Percentiles rank a stretch among this genome's conserved stretches.
These are phyloP conservation scores for Hippoglossus stenolepis DNA, from an alignment of 2,113 vertebrate species.

Conservation along the genomic window DNA sequence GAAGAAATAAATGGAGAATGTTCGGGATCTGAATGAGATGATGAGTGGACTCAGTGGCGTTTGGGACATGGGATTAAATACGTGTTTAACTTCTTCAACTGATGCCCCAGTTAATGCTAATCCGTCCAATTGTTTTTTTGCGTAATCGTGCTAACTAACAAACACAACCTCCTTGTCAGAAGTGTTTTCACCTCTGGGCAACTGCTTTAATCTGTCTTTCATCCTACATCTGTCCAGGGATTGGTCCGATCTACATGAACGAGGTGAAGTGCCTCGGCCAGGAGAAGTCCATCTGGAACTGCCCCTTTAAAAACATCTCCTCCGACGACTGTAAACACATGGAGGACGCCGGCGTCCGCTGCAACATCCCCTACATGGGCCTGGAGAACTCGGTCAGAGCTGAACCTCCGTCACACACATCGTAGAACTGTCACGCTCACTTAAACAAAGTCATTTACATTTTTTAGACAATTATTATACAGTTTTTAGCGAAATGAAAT, in stretches of 20 bases:
- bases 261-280: conserved; percentile 90
- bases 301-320: conserved; percentile 91
- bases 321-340: conserved; percentile 91
- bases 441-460: not conserved
- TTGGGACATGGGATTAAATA: too few species aligned
- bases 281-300: conserved; percentile 91
- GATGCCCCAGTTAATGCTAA: too few species aligned
- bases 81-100: too few species aligned
- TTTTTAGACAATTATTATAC: too few species aligned
- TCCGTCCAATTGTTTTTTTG: too few species aligned
- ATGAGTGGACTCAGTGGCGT: too few species aligned
- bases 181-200: not conserved
- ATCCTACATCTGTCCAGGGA: conserved; percentile 78
- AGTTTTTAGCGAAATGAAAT: too few species aligned
- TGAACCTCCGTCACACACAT: not conserved
- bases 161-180: too few species aligned
- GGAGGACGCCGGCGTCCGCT: conserved; percentile 89
- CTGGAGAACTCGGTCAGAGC: conserved; percentile 90
- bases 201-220: not conserved
- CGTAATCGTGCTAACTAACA: too few species aligned
- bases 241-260: conserved; percentile 93
- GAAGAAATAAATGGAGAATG: too few species aligned
- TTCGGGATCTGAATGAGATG: too few species aligned
- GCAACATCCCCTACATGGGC: conserved; percentile 92
- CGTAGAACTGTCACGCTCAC: not conserved